These are phyloP conservation scores for Dicyrtomina minuta DNA, from an alignment of 2,888 invertebrate species.

Conservation along the genomic window DNA sequence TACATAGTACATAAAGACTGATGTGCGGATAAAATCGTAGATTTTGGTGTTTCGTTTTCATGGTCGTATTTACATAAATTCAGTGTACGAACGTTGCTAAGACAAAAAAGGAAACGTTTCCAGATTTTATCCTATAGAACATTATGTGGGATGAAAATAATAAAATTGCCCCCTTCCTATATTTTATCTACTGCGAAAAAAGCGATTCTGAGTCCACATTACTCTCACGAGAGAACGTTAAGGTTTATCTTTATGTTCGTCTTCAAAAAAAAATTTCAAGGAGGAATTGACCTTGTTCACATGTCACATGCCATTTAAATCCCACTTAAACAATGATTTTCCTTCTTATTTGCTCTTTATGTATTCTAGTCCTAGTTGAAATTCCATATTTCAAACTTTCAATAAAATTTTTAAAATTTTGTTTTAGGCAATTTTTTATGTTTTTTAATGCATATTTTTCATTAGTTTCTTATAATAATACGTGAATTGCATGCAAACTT, in stretches of 20 bases:
- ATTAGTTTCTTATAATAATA: no score
- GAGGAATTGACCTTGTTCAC: constrained; percentile 28
- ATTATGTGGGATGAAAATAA: constrained; percentile 27
- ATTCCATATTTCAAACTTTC: constrained; percentile 14
- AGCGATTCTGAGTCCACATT: constrained; percentile 13
- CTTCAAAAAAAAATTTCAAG: neutral
- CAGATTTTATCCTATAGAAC: constrained; percentile 15
- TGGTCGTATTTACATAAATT: constrained; percentile 16
- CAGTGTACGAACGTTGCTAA: neutral
- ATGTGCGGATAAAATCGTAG: neutral
- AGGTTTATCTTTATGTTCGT: constrained; percentile 30
- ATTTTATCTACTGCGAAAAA: constrained; percentile 16
- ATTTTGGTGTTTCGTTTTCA: neutral
- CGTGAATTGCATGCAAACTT: no score
- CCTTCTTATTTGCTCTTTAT: constrained; percentile 27
- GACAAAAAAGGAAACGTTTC: constrained; percentile 14
- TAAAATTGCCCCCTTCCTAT: constrained; percentile 17
- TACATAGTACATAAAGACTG: no score
- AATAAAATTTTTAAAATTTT: constrained; percentile 7
- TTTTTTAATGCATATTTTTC: no score
- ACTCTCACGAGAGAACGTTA: constrained; percentile 27
- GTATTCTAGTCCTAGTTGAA: no score
- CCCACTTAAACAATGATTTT: constrained; percentile 23
- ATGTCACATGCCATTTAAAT: constrained; percentile 16
- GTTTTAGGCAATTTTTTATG: neutral